Percentiles rank a stretch among this genome's conserved stretches.
Conservation (phyloP, 2,888 invertebrate species). For the Stomorhina lunata region DNA sequence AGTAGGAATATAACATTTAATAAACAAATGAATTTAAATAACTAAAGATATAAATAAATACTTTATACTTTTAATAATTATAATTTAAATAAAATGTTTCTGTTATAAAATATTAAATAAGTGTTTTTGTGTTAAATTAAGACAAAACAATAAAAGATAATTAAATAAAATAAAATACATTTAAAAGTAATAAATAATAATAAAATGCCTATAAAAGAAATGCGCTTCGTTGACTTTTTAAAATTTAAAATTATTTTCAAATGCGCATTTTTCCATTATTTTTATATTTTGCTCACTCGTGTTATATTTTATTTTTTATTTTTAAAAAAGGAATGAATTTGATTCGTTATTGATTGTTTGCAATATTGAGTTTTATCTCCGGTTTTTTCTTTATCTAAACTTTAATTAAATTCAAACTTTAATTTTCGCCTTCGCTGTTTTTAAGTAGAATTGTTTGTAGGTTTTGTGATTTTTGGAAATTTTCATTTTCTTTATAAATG, state of each 20-base stretch:
- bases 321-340: conserved; percentile 65
- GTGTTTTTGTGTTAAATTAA: conserved; percentile 38
- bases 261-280: conserved; percentile 60
- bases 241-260: conserved; percentile 41
- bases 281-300: conserved; percentile 55
- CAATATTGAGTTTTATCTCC: conserved; percentile 19
- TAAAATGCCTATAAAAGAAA: conserved; percentile 64
- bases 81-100: conserved; percentile 52
- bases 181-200: conserved; percentile 48
- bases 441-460: conserved; percentile 43
- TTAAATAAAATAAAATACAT: conserved; percentile 22
- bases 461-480: conserved; percentile 3
- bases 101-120: conserved; percentile 41
- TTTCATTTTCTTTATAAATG: too few species aligned
- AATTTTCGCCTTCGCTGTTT: conserved; percentile 56
- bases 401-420: conserved; percentile 22
- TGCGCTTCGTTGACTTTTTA: conserved; percentile 64
- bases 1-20: conserved; percentile 55
- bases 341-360: conserved; percentile 59
- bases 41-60: conserved; percentile 65
- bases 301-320: too few species aligned
- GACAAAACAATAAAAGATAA: conserved; percentile 6
- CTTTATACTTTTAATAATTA: conserved; percentile 58
- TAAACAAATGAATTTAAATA: conserved; percentile 51
- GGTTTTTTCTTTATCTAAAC: conserved; percentile 2